A percentile compares a stretch with the other conserved stretches of the same genome.
Conservation (phyloP, 2,113 vertebrate genomes). For the Lichenostomus cassidix region DNA sequence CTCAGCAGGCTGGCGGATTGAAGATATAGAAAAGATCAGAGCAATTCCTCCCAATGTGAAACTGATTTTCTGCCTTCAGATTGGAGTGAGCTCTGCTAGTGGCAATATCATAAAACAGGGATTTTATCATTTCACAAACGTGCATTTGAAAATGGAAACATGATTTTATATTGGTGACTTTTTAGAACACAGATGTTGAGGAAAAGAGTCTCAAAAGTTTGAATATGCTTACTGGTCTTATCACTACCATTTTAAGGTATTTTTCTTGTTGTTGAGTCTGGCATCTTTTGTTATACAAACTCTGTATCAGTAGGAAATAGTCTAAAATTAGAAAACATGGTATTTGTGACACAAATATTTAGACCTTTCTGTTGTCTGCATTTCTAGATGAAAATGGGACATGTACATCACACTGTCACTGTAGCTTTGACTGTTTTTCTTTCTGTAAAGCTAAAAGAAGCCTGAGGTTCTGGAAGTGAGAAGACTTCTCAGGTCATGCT, state of each 20-base stretch:
- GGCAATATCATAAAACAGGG: background rate
- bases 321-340: background rate
- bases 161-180: background rate
- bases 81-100: background rate
- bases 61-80: background rate
- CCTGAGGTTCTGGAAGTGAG: background rate
- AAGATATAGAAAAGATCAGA: background rate
- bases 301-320: background rate
- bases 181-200: background rate
- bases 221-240: background rate
- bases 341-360: background rate
- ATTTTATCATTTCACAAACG: background rate
- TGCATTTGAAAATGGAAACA: background rate
- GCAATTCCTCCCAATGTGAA: background rate
- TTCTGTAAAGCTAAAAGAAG: background rate
- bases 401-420: background rate
- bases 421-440: background rate
- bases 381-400: background rate
- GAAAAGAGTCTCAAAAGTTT: background rate
- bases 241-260: background rate
- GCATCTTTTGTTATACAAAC: background rate
- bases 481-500: background rate
- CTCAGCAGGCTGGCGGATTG: background rate
- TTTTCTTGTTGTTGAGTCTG: background rate
- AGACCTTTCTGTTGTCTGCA: background rate